These are phyloP conservation scores for Neodiprion fabricii DNA, from an alignment of 1,140 invertebrate genomes.

Conservation along the genomic window DNA sequence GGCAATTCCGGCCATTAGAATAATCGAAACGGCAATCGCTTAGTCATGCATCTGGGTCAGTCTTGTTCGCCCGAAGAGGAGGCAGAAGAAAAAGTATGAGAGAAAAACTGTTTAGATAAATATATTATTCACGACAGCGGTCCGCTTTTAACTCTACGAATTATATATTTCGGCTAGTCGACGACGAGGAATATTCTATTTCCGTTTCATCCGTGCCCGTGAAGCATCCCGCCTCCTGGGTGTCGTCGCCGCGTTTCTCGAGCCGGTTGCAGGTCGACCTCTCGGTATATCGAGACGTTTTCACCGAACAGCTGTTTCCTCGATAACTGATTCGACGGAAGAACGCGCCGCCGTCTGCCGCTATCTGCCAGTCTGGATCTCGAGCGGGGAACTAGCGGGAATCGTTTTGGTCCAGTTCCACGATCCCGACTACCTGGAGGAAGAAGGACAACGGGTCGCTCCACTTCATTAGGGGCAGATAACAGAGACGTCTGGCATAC, in stretches of 20 bases:
- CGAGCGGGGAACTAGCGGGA: not conserved
- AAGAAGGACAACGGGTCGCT: conserved; percentile 46
- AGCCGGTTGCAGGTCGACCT: no score
- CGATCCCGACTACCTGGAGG: not conserved
- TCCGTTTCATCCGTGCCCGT: no score
- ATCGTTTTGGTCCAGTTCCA: not conserved
- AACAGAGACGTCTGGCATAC: conserved; percentile 54
- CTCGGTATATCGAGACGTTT: not conserved
- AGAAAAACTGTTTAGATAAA: no score
- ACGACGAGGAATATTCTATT: no score
- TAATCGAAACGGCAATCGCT: not conserved
- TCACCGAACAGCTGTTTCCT: not conserved
- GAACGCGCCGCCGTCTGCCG: not conserved
- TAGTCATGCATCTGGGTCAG: not conserved
- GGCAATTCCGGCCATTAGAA: not conserved
- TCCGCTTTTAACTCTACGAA: no score
- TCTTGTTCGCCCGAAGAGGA: not conserved
- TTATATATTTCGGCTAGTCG: no score
- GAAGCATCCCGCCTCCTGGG: no score
- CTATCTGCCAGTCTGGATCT: not conserved
- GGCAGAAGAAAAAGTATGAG: no score
- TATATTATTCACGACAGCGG: no score
- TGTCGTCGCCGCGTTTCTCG: no score
- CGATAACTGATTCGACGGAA: conserved; percentile 2
- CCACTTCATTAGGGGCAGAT: conserved; percentile 42